Percentiles rank a stretch among this genome's conserved stretches.
These are phyloP conservation scores for Rutilus rutilus DNA, from an alignment of 2,113 vertebrate genomes.

Conservation along the genomic window DNA sequence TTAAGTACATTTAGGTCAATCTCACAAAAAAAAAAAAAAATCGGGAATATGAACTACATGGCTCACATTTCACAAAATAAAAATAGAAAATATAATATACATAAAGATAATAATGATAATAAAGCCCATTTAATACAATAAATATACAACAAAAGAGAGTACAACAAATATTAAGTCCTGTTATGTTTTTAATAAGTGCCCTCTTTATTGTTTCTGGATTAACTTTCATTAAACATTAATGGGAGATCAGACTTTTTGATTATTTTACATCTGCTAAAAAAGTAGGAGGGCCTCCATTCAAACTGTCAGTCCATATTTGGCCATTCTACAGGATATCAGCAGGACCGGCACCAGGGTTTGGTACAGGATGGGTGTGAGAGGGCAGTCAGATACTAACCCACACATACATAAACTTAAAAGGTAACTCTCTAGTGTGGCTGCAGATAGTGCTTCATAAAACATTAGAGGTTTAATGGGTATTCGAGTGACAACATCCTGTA, in stretches of 20 bases:
- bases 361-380: conserved; percentile 29
- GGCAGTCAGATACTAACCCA: background rate
- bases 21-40: background rate
- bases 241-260: background rate
- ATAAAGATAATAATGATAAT: no score
- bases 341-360: background rate
- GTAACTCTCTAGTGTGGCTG: background rate
- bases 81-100: background rate
- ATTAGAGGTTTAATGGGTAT: conserved; percentile 15
- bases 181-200: background rate
- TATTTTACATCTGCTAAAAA: conserved; percentile 17
- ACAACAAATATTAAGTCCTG: background rate
- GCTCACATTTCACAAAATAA: background rate
- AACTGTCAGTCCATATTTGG: conserved; percentile 26
- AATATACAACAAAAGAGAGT: background rate
- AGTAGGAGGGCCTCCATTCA: background rate
- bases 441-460: conserved; percentile 27
- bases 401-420: background rate
- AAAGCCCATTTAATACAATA: background rate
- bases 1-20: background rate
- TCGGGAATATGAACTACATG: background rate
- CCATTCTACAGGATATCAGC: conserved; percentile 4
- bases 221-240: background rate
- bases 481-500: conserved; percentile 18
- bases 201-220: no score